These are phyloP conservation scores for Echinarachnius parma DNA, from an alignment of 53 echinoderm and acorn worm genomes.

Conservation along the genomic window DNA sequence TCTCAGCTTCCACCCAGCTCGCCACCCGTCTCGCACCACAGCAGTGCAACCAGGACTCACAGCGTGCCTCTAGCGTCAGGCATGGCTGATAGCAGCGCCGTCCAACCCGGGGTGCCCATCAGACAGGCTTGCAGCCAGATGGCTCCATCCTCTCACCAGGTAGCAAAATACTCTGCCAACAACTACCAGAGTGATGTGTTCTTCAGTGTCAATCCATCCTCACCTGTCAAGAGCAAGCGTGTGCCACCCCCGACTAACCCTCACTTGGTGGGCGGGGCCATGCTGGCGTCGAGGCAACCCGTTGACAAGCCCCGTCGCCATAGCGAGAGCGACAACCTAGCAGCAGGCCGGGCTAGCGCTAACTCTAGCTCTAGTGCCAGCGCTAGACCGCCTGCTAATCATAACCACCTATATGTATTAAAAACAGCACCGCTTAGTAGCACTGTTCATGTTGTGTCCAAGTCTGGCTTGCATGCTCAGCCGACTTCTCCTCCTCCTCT, in stretches of 20 bases:
- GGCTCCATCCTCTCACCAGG: conserved; percentile 30
- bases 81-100: not conserved
- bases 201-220: conserved; percentile 8
- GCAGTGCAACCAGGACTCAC: conserved; percentile 5
- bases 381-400: conserved; percentile 19
- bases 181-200: conserved; percentile 17
- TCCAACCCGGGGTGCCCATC: conserved; percentile 43
- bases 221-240: conserved; percentile 64
- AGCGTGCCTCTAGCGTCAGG: not conserved
- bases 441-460: conserved; percentile 8
- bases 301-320: conserved; percentile 63
- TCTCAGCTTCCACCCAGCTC: conserved; percentile 4
- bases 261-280: conserved; percentile 20
- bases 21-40: conserved; percentile 11
- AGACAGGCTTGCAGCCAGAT: conserved; percentile 41
- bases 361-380: conserved; percentile 3
- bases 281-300: conserved; percentile 26
- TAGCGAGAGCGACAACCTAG: conserved; percentile 65
- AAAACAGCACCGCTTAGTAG: conserved; percentile 15
- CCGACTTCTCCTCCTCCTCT: conserved; percentile 8
- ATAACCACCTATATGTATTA: conserved; percentile 7
- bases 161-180: conserved; percentile 1
- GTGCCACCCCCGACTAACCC: conserved; percentile 13
- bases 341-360: conserved; percentile 7
- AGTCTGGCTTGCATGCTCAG: conserved; percentile 47